A percentile compares a stretch with the other conserved stretches of the same genome.
phyloP scores from a whole-genome alignment of 2,113 vertebrate genomes.

The Crotalus helleri region DNA sequence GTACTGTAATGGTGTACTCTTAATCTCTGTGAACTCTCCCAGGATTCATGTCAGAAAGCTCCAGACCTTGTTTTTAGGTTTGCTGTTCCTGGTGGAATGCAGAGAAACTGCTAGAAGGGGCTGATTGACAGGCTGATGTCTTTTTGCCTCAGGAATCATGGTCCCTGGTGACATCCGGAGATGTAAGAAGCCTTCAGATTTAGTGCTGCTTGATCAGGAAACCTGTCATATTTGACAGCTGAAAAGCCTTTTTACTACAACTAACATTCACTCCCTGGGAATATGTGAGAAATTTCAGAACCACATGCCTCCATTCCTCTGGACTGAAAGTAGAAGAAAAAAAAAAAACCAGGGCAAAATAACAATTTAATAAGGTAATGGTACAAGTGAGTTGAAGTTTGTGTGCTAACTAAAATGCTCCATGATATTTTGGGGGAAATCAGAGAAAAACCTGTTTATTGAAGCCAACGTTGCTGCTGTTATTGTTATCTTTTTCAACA shows the following conservation, averaged over 20 bases:
- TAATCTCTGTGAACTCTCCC: not conserved
- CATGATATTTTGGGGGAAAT: not conserved
- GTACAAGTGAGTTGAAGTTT: not conserved
- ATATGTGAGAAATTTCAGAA: not conserved
- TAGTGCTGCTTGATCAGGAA: not conserved
- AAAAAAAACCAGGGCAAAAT: not conserved
- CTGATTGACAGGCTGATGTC: slow-evolving; percentile 3
- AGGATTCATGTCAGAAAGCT: not conserved
- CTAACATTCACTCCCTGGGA: not conserved
- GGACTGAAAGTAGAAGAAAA: not conserved
- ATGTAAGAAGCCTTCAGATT: slow-evolving; percentile 4
- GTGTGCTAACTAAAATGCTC: not conserved
- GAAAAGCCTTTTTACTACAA: not conserved
- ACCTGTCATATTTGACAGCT: slow-evolving; percentile 12
- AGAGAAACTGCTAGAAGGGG: slow-evolving; percentile 3
- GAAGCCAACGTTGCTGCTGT: not conserved
- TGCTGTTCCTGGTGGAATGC: not conserved
- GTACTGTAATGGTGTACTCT: not conserved
- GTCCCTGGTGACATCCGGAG: not conserved
- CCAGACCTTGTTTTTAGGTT: not conserved
- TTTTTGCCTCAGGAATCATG: not conserved
- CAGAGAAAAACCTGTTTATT: not conserved
- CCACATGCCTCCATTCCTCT: not conserved
- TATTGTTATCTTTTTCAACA: not conserved
- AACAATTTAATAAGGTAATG: not conserved